Evolutionary conservation across 2,797 vertebrate species (phyloP).

Genomic region (Limnodromus scolopaceus): DNA sequence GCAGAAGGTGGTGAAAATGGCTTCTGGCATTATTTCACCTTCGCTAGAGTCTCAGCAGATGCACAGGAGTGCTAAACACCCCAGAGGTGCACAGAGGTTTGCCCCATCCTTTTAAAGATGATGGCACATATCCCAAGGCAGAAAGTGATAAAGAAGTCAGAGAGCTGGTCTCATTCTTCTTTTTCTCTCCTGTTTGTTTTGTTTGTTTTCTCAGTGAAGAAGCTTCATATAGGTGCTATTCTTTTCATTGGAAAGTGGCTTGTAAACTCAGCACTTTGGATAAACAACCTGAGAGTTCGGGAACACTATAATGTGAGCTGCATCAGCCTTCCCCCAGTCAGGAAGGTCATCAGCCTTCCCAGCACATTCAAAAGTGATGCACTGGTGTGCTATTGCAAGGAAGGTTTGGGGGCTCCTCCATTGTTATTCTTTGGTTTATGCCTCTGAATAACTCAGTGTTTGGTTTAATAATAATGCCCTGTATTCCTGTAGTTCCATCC

Average conservation of each 20-base stretch:
- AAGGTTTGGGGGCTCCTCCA: background rate
- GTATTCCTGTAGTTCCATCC: background rate
- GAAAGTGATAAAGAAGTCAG: background rate
- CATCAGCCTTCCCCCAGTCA: background rate
- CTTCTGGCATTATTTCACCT: background rate
- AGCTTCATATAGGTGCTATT: background rate
- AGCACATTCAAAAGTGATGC: background rate
- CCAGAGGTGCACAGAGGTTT: background rate
- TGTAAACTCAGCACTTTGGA: background rate
- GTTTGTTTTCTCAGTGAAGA: background rate
- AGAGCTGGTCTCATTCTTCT: background rate
- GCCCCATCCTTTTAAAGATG: background rate
- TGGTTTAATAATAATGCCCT: background rate
- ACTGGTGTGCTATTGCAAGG: background rate
- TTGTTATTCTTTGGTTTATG: background rate
- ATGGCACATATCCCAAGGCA: background rate
- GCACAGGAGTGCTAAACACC: background rate
- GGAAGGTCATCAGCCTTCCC: background rate
- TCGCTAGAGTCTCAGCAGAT: background rate
- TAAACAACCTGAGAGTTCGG: background rate
- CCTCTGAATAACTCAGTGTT: background rate
- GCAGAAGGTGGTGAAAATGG: background rate
- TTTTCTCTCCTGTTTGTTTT: background rate
- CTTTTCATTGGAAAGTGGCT: background rate
- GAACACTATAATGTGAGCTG: background rate